Percentiles rank a stretch among this genome's conserved stretches.
Evolutionary conservation across 1,140 invertebrate genomes (phyloP).

Genomic region (Papilio polyxenes): DNA sequence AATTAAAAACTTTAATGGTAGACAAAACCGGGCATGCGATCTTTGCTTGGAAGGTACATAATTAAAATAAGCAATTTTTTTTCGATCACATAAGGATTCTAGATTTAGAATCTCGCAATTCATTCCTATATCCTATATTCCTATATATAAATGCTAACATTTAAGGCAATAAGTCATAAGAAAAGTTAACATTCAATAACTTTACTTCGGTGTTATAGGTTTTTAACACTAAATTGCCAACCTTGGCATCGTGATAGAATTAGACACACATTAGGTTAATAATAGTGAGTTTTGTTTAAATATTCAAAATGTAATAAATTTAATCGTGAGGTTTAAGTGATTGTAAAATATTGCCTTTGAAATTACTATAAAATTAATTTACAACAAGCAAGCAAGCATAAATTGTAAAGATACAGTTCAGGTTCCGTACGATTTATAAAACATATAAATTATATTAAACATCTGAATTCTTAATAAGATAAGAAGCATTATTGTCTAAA

Average conservation of each 20-base stretch:
- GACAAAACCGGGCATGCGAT: too few relatives aligned
- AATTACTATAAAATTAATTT: conserved; percentile 22
- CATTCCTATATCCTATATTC: too few relatives aligned
- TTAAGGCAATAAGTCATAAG: background rate
- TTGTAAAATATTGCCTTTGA: conserved; percentile 14
- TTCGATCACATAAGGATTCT: too few relatives aligned
- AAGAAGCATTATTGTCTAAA: too few relatives aligned
- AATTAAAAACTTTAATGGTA: too few relatives aligned
- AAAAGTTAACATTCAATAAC: background rate
- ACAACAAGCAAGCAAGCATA: background rate
- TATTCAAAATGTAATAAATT: conserved; percentile 4
- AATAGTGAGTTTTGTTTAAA: background rate
- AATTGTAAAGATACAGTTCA: background rate
- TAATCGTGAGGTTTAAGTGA: conserved; percentile 1
- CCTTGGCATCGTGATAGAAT: background rate
- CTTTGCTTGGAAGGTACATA: too few relatives aligned
- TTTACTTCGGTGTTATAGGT: background rate
- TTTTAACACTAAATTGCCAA: background rate
- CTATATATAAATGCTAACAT: too few relatives aligned
- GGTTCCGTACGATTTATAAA: background rate
- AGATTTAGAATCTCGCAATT: too few relatives aligned
- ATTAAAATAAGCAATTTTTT: too few relatives aligned
- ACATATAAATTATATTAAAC: background rate
- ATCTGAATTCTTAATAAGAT: too few relatives aligned
- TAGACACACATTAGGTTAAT: conserved; percentile 1